phyloP scores from a whole-genome alignment of 2,797 vertebrate species.

The Merluccius polli region DNA sequence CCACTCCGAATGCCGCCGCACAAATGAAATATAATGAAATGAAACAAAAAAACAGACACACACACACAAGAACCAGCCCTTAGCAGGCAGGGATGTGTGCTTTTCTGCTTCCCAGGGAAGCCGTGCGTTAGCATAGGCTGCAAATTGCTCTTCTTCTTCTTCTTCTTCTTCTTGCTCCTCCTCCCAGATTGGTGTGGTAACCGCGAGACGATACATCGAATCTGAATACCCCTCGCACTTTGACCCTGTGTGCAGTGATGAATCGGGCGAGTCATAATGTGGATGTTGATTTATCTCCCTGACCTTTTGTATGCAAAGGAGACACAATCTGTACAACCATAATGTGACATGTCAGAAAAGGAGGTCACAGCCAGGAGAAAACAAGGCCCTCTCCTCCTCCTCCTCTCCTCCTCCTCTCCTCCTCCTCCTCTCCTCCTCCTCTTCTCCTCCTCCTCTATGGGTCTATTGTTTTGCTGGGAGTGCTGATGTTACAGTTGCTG shows the following conservation, averaged over 20 bases:
- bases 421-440: conserved; percentile 15
- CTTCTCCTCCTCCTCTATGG: conserved; percentile 42
- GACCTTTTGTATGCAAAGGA: conserved; percentile 83
- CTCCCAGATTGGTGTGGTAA: background rate
- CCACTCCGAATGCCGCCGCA: conserved; percentile 17
- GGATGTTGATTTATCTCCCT: conserved; percentile 77
- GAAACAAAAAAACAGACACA: background rate
- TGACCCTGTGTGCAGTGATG: conserved; percentile 70
- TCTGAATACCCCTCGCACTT: conserved; percentile 69
- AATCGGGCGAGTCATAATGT: conserved; percentile 66
- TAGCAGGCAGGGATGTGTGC: too few relatives aligned
- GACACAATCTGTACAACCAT: conserved; percentile 64
- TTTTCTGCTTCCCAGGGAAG: too few relatives aligned
- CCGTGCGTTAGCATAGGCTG: too few relatives aligned
- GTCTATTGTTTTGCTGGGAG: conserved; percentile 62
- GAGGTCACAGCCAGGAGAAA: conserved; percentile 71
- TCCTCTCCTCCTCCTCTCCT: conserved; percentile 24
- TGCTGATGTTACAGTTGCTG: conserved; percentile 45
- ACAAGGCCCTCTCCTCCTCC: conserved; percentile 43
- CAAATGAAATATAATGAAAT: conserved; percentile 1
- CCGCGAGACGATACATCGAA: conserved; percentile 12
- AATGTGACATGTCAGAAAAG: conserved; percentile 75
- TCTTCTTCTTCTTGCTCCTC: too few relatives aligned
- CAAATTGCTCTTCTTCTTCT: too few relatives aligned
- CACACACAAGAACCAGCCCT: background rate